These are phyloP conservation scores for Promerops cafer DNA, from an alignment of 2,113 vertebrate genomes.

Conservation along the genomic window DNA sequence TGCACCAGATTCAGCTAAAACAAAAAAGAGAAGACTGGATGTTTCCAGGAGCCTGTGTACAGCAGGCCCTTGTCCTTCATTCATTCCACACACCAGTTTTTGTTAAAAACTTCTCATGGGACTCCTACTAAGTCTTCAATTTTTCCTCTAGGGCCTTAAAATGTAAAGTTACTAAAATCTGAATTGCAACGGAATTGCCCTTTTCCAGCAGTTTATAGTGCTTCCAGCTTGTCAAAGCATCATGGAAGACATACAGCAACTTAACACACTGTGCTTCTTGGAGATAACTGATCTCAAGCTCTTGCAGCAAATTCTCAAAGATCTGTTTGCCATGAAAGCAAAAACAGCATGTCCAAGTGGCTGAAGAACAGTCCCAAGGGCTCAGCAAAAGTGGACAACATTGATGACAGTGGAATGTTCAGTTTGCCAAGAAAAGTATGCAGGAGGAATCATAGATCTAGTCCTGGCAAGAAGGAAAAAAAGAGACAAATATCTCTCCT, in stretches of 20 bases:
- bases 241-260: background rate
- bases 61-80: background rate
- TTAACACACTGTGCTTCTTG: background rate
- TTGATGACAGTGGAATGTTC: background rate
- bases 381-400: background rate
- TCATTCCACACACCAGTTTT: background rate
- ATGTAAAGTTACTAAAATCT: background rate
- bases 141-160: background rate
- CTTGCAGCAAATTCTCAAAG: background rate
- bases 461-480: background rate
- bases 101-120: background rate
- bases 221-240: background rate
- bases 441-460: background rate
- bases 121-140: background rate
- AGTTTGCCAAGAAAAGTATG: background rate
- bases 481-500: background rate
- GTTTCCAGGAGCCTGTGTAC: background rate
- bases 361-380: background rate
- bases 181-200: background rate
- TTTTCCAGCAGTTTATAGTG: background rate
- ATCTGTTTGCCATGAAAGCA: background rate
- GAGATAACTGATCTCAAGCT: background rate
- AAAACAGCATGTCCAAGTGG: background rate
- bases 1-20: slow-evolving; percentile 87
- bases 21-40: background rate